Evolutionary conservation across 35 echinoderm and acorn worm species (phyloP).

Genomic region (Heliocidaris erythrogramma): DNA sequence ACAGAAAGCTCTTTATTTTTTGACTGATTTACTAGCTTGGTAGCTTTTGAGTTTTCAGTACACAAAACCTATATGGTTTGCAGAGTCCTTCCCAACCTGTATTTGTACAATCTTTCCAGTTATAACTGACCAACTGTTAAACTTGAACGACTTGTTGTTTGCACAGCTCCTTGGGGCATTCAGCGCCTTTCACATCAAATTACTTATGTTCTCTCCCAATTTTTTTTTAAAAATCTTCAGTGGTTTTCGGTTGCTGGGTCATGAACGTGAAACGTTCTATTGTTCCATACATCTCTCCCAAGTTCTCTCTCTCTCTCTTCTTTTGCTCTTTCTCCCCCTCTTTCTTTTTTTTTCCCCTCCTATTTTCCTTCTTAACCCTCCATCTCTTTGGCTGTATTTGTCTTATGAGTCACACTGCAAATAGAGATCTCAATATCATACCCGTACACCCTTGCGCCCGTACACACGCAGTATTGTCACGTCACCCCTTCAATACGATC

Average conservation of each 20-base stretch:
- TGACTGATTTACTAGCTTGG: neutral
- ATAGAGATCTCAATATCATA: constrained; percentile 7
- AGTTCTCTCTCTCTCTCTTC: neutral
- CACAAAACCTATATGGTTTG: neutral
- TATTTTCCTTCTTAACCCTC: neutral
- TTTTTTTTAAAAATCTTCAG: neutral
- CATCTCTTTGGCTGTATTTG: constrained; percentile 30
- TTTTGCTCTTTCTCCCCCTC: neutral
- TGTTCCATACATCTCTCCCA: constrained; percentile 1
- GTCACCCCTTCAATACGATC: neutral
- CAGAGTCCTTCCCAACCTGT: neutral
- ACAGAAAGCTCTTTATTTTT: neutral
- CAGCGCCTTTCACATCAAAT: constrained; percentile 23
- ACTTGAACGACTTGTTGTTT: constrained; percentile 37
- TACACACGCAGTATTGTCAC: constrained; percentile 27
- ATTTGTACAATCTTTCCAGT: constrained; percentile 1
- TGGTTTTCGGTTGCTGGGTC: constrained; percentile 35
- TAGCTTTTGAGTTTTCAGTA: neutral
- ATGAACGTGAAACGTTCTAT: constrained; percentile 24
- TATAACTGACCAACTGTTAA: constrained; percentile 22
- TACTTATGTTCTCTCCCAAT: neutral
- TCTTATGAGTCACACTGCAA: constrained; percentile 40
- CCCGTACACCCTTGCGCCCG: neutral
- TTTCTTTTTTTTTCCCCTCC: neutral
- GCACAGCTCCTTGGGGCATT: neutral